These are phyloP conservation scores for Lasiurus cinereus DNA, from an alignment of 2,113 vertebrate genomes.

Conservation along the genomic window DNA sequence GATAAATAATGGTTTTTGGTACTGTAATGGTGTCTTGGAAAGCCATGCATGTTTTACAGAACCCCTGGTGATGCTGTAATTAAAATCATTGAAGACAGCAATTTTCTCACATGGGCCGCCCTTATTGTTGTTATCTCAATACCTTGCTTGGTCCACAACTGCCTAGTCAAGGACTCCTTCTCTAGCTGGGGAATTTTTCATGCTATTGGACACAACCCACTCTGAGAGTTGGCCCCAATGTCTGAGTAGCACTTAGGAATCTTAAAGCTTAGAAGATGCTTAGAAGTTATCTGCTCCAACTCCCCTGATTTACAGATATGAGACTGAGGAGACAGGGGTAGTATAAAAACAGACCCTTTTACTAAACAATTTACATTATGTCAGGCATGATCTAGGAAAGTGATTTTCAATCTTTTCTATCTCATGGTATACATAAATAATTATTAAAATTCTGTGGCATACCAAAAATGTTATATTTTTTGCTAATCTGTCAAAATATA, in stretches of 20 bases:
- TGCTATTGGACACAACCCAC: not conserved
- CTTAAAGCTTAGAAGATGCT: not conserved
- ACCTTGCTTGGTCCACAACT: not conserved
- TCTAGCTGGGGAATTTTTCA: not conserved
- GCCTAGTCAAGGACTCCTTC: not conserved
- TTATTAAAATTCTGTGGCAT: not conserved
- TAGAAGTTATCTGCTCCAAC: not conserved
- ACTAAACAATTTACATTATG: not conserved
- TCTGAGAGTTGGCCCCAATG: not conserved
- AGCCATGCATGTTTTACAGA: not conserved
- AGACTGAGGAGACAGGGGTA: not conserved
- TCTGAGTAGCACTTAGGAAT: not conserved
- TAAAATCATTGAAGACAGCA: slow-evolving; percentile 8
- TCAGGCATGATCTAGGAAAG: not conserved
- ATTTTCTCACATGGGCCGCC: not conserved
- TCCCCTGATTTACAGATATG: not conserved
- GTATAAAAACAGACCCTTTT: not conserved
- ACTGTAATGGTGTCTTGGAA: not conserved
- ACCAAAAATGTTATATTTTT: not conserved
- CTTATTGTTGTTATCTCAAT: not conserved
- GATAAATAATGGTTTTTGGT: not conserved
- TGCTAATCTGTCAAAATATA: not conserved
- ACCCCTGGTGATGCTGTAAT: not conserved
- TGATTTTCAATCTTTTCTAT: not conserved
- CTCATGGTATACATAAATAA: not conserved